phyloP scores from a whole-genome alignment of 2,113 vertebrate species.

The Eclectus roratus region DNA sequence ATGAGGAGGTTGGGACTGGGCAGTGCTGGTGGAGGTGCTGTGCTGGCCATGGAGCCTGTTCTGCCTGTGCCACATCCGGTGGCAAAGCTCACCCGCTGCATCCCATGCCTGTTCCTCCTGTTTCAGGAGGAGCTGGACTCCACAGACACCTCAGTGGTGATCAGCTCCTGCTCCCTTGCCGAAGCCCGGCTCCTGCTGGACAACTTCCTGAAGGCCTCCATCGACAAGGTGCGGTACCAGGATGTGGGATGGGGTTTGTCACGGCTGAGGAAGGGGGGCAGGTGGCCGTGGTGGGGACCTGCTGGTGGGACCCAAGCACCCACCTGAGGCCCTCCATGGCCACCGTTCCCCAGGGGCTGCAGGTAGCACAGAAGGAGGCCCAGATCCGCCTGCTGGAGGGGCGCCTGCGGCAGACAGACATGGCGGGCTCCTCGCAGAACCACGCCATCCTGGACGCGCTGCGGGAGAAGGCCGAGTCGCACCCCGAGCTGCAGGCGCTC shows the following conservation, averaged over 20 bases:
- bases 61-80: fast-evolving
- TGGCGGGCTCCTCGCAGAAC: constrained; percentile 86
- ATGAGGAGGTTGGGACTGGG: background rate
- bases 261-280: background rate
- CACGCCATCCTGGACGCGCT: constrained; percentile 91
- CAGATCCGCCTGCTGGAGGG: constrained; percentile 94
- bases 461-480: constrained; percentile 89
- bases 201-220: constrained; percentile 95
- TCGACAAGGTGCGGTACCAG: constrained; percentile 83
- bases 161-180: constrained; percentile 94
- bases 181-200: constrained; percentile 94
- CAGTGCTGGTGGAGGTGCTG: background rate
- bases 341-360: constrained; percentile 79
- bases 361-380: constrained; percentile 93
- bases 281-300: background rate
- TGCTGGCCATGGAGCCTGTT: fast-evolving
- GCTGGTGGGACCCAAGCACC: fast-evolving
- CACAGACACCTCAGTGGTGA: constrained; percentile 95
- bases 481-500: constrained; percentile 91
- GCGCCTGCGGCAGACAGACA: constrained; percentile 87
- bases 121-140: constrained; percentile 94
- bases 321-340: fast-evolving
- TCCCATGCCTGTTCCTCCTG: background rate
- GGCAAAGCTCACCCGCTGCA: background rate
- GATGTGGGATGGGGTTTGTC: fast-evolving